Evolutionary conservation across 2,888 invertebrate genomes (phyloP), one percentile per base, ranked within the genome.

Genomic region (Melipona beecheii): DNA sequence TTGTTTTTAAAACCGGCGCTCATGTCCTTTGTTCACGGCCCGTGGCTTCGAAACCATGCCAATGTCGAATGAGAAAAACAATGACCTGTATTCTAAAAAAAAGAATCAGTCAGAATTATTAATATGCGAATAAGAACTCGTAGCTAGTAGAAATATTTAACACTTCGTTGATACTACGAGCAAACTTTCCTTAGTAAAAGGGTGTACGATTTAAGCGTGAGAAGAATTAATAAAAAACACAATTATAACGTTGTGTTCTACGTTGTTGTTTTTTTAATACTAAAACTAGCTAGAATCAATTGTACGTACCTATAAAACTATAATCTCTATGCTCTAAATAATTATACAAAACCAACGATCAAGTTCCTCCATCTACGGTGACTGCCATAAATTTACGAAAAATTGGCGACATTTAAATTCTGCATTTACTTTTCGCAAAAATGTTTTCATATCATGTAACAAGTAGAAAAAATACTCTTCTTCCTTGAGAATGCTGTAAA

Each of bases 1-100:
- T 49, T 60, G 72, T 72, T 90, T 90, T 90, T 89, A 90, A 90
- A 90, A 86, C 90, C 75, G 75, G 82, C 73, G 72, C 73, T 60
- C 62, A 19, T 27, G 50, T 64, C 73, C 73, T 64, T 73, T 64
- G 50, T 73, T 73, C 62, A 73, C 64, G 50, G 73, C 3, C 11
- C 17, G 17, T 73, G 19, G 50, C 31, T 75, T 66, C 73, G 81
- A 75, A 73, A 73, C 60, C 84, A 64, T 79, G 84, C 84, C 86
- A 84, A 91, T 90, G 86, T 72, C 60, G 72, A 19, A 86, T 86
- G 27, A 49, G 60, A 60, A 72, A 58, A 72, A 72, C 60, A 60
- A 58, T 60, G 60, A 72, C 89, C 87, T 21, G 72, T 58, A 72
- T 72, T 56, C 54, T 54, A n/a, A 17, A 9, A 43, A 43, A 43